Evolutionary conservation across 2,113 vertebrate genomes (phyloP).

Genomic region (Ageneiosus marmoratus): DNA sequence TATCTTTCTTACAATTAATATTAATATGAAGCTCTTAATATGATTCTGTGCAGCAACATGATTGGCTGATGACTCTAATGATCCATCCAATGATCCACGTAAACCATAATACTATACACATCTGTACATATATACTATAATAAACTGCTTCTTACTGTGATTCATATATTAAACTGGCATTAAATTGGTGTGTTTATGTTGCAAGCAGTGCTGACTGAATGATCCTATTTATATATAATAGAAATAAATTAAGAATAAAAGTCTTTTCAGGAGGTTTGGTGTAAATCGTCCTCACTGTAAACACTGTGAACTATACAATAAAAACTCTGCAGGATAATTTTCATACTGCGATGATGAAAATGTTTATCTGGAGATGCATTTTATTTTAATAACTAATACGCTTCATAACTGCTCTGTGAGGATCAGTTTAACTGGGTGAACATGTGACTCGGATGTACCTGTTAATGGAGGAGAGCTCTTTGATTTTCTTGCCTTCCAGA

Average conservation of each 20-base stretch:
- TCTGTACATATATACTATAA: not conserved
- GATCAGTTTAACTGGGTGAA: slow-evolving; percentile 9
- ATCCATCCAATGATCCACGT: not conserved
- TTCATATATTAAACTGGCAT: not conserved
- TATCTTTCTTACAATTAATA: no score
- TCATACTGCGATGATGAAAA: not conserved
- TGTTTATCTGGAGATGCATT: not conserved
- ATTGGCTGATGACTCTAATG: not conserved
- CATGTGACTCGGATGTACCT: slow-evolving; percentile 71
- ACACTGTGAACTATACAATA: not conserved
- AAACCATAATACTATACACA: not conserved
- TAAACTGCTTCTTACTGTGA: not conserved
- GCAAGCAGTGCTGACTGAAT: not conserved
- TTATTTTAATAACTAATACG: not conserved
- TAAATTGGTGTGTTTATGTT: not conserved
- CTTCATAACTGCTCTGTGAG: not conserved
- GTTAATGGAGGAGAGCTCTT: slow-evolving; percentile 81
- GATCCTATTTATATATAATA: not conserved
- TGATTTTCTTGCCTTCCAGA: slow-evolving; percentile 90
- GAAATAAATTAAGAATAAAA: not conserved
- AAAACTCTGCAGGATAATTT: slow-evolving; percentile 1
- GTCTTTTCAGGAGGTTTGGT: not conserved
- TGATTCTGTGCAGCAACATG: not conserved
- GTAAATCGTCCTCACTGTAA: not conserved
- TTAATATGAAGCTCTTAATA: not conserved